Evolutionary conservation across 1,140 invertebrate genomes (phyloP).

Genomic region (Lerema accius): DNA sequence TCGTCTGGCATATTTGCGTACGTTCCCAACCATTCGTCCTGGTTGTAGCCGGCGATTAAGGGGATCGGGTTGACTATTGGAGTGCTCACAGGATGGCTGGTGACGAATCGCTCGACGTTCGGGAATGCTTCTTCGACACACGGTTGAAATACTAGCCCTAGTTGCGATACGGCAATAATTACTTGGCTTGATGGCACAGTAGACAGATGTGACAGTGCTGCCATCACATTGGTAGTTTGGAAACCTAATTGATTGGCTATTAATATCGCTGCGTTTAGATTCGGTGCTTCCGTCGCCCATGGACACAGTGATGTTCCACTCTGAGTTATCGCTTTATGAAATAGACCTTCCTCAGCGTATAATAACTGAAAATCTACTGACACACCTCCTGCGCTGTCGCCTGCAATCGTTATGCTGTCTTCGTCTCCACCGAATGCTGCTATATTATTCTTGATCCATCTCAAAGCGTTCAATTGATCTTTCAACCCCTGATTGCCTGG

Average conservation of each 20-base stretch:
- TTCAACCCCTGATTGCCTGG: constrained; percentile 86
- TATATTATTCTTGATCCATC: constrained; percentile 68
- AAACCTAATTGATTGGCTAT: neutral
- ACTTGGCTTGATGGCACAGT: neutral
- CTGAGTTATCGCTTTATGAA: neutral
- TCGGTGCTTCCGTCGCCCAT: neutral
- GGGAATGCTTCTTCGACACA: neutral
- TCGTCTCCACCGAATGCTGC: constrained; percentile 87
- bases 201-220: neutral
- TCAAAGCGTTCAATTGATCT: constrained; percentile 83
- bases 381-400: constrained; percentile 88
- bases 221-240: neutral
- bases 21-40: neutral
- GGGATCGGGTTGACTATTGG: constrained; percentile 2
- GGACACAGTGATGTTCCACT: neutral
- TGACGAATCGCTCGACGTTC: neutral
- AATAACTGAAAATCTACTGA: constrained; percentile 86
- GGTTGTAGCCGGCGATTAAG: neutral
- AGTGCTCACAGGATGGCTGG: neutral
- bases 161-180: neutral
- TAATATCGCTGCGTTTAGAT: neutral
- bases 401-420: constrained; percentile 87
- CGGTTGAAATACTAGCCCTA: neutral
- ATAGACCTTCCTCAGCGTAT: neutral
- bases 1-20: neutral